Conservation (phyloP, 53 echinoderm and acorn worm species). For the Apostichopus leukothele region DNA sequence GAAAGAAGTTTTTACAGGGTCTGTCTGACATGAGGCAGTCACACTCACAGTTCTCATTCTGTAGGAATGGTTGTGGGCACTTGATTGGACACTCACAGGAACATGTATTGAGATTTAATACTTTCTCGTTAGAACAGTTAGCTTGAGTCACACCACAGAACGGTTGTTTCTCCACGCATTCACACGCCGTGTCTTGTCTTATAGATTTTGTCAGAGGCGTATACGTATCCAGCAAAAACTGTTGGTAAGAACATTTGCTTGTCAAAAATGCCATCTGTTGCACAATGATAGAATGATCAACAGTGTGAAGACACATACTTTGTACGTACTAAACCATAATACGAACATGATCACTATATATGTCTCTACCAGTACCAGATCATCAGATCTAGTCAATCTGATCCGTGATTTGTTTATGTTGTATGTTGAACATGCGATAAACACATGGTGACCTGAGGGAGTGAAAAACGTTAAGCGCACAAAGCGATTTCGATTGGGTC, state of each 20-base stretch:
- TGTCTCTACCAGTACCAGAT: too few relatives aligned
- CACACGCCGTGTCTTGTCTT: constrained; percentile 68
- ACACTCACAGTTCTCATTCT: constrained; percentile 74
- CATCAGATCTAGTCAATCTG: too few relatives aligned
- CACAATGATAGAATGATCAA: background rate
- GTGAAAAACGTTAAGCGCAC: background rate
- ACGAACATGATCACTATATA: too few relatives aligned
- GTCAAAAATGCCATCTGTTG: background rate
- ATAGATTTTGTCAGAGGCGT: constrained; percentile 23
- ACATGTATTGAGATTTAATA: constrained; percentile 73
- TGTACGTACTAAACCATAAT: background rate
- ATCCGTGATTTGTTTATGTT: too few relatives aligned
- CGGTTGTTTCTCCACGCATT: constrained; percentile 75
- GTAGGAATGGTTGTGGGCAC: constrained; percentile 85
- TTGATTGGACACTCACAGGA: constrained; percentile 69
- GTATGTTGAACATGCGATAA: too few relatives aligned
- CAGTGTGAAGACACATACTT: background rate
- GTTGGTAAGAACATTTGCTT: constrained; percentile 21
- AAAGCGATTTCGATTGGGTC: background rate
- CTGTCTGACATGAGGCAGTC: constrained; percentile 80
- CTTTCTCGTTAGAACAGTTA: constrained; percentile 74
- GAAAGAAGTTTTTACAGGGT: constrained; percentile 77
- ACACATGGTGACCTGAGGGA: too few relatives aligned
- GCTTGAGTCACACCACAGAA: constrained; percentile 68
- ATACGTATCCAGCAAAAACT: background rate